A percentile compares a stretch with the other conserved stretches of the same genome.
These are phyloP conservation scores for Cromileptes altivelis DNA, from an alignment of 2,113 vertebrate genomes.

Conservation along the genomic window DNA sequence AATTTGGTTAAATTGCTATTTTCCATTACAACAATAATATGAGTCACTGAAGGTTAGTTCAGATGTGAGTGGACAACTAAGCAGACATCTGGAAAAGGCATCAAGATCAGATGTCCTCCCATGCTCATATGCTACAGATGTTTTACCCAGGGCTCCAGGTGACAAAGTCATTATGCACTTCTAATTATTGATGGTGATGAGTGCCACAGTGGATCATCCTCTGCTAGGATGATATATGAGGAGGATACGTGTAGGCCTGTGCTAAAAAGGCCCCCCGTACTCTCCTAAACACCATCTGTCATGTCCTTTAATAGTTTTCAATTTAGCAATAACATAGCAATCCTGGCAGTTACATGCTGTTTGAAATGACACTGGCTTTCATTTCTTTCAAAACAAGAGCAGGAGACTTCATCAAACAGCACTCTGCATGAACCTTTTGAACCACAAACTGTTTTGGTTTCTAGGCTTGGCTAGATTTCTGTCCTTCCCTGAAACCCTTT, in stretches of 20 bases:
- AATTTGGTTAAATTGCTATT: background rate
- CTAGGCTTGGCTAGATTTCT: slow-evolving; percentile 47
- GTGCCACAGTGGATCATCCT: slow-evolving; percentile 21
- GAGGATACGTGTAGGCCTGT: slow-evolving; percentile 16
- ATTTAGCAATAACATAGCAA: slow-evolving; percentile 38
- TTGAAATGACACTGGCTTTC: slow-evolving; percentile 52
- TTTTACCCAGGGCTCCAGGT: slow-evolving; percentile 50
- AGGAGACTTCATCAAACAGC: slow-evolving; percentile 42
- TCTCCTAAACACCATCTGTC: slow-evolving; percentile 45
- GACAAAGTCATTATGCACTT: slow-evolving; percentile 57
- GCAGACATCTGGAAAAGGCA: slow-evolving; percentile 44
- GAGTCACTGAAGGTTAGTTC: slow-evolving; percentile 12
- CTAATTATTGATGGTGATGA: slow-evolving; percentile 59
- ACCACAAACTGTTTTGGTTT: slow-evolving; percentile 56
- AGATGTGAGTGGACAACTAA: slow-evolving; percentile 18
- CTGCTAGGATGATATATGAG: slow-evolving; percentile 47
- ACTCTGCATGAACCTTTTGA: slow-evolving; percentile 59
- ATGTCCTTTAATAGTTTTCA: slow-evolving; percentile 50
- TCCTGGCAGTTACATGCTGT: slow-evolving; percentile 13
- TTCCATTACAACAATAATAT: slow-evolving; percentile 20
- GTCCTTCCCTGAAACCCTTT: slow-evolving; percentile 49
- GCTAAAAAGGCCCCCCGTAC: slow-evolving; percentile 28
- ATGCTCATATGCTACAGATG: slow-evolving; percentile 44
- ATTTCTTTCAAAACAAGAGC: slow-evolving; percentile 36
- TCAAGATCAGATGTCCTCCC: slow-evolving; percentile 58